Percentiles rank a stretch among this genome's conserved stretches.
phyloP scores from a whole-genome alignment of 2,888 invertebrate genomes.

The Timandra comae region DNA sequence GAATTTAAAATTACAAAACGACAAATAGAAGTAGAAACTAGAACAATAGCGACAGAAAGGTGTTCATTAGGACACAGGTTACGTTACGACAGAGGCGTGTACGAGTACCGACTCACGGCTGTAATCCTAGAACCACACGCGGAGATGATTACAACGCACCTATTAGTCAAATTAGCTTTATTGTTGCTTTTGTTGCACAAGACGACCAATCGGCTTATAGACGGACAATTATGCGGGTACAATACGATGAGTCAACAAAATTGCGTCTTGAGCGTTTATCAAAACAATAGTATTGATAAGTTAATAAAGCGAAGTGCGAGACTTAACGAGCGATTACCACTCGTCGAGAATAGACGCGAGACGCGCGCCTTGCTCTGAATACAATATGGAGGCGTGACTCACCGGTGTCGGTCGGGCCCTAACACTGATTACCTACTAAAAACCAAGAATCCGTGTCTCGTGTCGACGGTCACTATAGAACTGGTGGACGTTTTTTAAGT shows the following conservation, averaged over 20 bases:
- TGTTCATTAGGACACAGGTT: conserved; percentile 60
- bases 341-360: conserved; percentile 55
- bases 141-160: conserved; percentile 73
- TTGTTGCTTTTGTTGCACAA: conserved; percentile 68
- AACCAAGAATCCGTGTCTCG: conserved; percentile 47
- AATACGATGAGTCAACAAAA: conserved; percentile 73
- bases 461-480: conserved; percentile 42
- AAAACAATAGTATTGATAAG: conserved; percentile 77
- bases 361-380: conserved; percentile 48
- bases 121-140: conserved; percentile 74
- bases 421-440: conserved; percentile 31
- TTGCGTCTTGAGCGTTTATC: conserved; percentile 67
- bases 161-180: conserved; percentile 77
- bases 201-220: conserved; percentile 67
- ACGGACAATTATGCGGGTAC: conserved; percentile 68
- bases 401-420: conserved; percentile 34
- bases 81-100: conserved; percentile 36
- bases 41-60: conserved; percentile 63
- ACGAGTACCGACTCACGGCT: conserved; percentile 38
- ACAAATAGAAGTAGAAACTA: conserved; percentile 42
- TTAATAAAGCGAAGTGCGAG: conserved; percentile 69
- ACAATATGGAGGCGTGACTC: conserved; percentile 57
- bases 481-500: conserved; percentile 35
- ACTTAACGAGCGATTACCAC: conserved; percentile 65
- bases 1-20: conserved; percentile 25